Conservation (phyloP, 1,140 invertebrate genomes). For the Rhyacophila brunnea region DNA sequence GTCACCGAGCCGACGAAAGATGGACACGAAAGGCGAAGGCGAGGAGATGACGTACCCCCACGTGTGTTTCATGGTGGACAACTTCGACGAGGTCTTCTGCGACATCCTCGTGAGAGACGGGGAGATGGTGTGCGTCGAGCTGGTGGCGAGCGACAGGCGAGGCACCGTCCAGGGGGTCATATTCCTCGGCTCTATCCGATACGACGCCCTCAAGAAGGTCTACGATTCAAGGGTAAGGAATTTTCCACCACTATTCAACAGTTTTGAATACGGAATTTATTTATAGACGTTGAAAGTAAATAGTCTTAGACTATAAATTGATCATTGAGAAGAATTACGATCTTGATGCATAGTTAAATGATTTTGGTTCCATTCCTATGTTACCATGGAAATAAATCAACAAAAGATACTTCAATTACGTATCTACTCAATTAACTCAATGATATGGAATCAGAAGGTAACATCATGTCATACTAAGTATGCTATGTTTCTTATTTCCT, state of each 20-base stretch:
- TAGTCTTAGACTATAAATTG: no score
- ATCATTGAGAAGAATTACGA: no score
- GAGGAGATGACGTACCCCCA: slow-evolving; percentile 99
- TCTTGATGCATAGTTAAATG: no score
- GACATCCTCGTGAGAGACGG: slow-evolving; percentile 95
- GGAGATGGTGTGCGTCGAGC: slow-evolving; percentile 97
- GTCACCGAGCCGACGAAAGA: slow-evolving; percentile 90
- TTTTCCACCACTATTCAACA: not conserved
- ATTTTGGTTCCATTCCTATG: no score
- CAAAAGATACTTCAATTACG: no score
- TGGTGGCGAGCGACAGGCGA: slow-evolving; percentile 86
- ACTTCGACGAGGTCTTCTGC: slow-evolving; percentile 97
- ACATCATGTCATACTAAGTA: no score
- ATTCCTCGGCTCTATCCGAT: slow-evolving; percentile 95
- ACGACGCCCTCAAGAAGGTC: slow-evolving; percentile 94
- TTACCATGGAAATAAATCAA: no score
- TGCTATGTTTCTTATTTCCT: no score
- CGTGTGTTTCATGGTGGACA: slow-evolving; percentile 98
- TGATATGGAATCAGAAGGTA: no score
- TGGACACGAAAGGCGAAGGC: slow-evolving; percentile 97
- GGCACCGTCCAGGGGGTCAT: slow-evolving; percentile 86
- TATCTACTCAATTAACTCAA: no score
- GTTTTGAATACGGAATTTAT: no score
- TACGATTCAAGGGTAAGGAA: slow-evolving; percentile 89
- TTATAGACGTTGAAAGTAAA: no score